These are phyloP conservation scores for Phainopepla nitens DNA, from an alignment of 2,113 vertebrate species.

Conservation along the genomic window DNA sequence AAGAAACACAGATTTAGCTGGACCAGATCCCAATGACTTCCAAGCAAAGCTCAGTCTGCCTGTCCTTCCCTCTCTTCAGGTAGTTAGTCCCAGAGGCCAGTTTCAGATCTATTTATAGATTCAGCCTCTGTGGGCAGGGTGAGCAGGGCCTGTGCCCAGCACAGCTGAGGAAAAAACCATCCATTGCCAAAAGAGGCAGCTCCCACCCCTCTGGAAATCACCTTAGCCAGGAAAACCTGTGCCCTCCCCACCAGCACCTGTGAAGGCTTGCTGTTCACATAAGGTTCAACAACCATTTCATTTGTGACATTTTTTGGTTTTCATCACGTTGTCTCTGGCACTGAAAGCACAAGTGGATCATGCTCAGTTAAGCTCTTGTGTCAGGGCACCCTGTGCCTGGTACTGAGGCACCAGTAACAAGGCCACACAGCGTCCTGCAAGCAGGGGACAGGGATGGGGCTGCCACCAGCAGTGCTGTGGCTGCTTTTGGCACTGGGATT, in stretches of 20 bases:
- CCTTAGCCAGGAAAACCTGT: background rate
- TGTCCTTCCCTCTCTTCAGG: background rate
- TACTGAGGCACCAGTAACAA: background rate
- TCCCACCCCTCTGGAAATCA: background rate
- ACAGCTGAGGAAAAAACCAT: background rate
- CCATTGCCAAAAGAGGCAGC: background rate
- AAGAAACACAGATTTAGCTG: background rate
- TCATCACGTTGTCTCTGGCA: background rate
- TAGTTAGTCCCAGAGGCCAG: accelerated
- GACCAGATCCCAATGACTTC: background rate
- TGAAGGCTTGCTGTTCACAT: background rate
- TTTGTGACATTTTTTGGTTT: background rate
- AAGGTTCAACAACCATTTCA: background rate
- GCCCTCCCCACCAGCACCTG: background rate
- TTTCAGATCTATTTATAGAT: background rate
- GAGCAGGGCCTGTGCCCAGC: background rate
- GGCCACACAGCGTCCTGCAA: background rate
- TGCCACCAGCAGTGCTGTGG: background rate
- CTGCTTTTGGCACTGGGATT: background rate
- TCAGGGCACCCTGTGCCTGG: background rate
- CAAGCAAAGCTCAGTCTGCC: background rate
- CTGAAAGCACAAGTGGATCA: background rate
- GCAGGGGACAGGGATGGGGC: background rate
- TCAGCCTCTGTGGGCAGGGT: background rate
- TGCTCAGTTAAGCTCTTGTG: background rate